Evolutionary conservation across 2,113 vertebrate genomes (phyloP).

Genomic region (Chionis minor): DNA sequence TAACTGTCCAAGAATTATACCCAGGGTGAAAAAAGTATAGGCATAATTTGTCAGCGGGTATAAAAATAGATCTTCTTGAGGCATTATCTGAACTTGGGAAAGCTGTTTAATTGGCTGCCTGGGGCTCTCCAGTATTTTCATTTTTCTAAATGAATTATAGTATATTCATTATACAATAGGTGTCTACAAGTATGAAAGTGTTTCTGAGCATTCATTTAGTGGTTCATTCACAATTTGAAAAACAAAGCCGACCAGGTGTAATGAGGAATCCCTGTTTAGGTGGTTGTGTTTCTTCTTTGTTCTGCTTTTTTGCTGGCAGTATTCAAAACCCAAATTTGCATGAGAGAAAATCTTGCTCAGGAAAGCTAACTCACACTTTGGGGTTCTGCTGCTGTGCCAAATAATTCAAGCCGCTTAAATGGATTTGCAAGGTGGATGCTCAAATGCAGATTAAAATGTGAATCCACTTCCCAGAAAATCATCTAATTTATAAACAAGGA

Average conservation of each 20-base stretch:
- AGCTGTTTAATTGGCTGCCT: slow-evolving; percentile 17
- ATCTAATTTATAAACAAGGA: not conserved
- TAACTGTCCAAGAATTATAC: slow-evolving; percentile 14
- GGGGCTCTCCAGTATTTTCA: not conserved
- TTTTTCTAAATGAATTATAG: slow-evolving; percentile 35
- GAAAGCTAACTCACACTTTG: not conserved
- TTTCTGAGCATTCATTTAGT: not conserved
- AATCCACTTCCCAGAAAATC: not conserved
- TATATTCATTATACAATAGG: not conserved
- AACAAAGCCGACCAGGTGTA: slow-evolving; percentile 9
- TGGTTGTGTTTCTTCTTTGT: not conserved
- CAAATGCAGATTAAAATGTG: slow-evolving; percentile 24
- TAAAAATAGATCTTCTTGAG: slow-evolving; percentile 34
- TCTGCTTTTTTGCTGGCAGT: not conserved
- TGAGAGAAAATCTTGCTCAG: not conserved
- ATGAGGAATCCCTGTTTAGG: not conserved
- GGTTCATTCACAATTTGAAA: not conserved
- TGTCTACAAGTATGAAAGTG: not conserved
- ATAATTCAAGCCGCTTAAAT: slow-evolving; percentile 31
- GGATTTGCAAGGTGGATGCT: not conserved
- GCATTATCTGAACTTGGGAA: slow-evolving; percentile 16
- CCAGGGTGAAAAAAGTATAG: not conserved
- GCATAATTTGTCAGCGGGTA: slow-evolving; percentile 27
- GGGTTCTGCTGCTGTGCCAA: not conserved
- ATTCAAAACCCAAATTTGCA: slow-evolving; percentile 8